These are phyloP conservation scores for Coilia nasus DNA, from an alignment of 2,797 vertebrate genomes.

Conservation along the genomic window DNA sequence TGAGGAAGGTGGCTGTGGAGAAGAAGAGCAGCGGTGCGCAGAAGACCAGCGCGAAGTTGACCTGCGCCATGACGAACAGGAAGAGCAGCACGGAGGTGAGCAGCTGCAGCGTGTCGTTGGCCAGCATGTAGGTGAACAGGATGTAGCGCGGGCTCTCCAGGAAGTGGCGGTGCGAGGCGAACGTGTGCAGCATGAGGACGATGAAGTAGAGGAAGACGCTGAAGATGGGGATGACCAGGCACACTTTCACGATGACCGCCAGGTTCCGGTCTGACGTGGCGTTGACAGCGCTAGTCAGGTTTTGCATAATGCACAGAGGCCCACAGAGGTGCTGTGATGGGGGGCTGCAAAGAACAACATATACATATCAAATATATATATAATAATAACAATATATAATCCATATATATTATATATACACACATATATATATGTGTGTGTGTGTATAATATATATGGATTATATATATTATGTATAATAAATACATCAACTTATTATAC, in stretches of 20 bases:
- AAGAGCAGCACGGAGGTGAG: constrained; percentile 70
- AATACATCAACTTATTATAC: no score
- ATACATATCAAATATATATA: no score
- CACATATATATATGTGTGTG: no score
- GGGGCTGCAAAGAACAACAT: not conserved
- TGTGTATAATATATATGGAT: no score
- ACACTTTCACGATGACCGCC: constrained; percentile 69
- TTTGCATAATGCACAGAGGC: constrained; percentile 63
- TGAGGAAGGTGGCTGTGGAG: constrained; percentile 66
- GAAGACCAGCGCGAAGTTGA: constrained; percentile 61
- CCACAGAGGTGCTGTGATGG: not conserved
- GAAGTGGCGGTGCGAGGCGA: constrained; percentile 71
- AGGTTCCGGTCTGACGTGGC: constrained; percentile 53
- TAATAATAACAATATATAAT: not conserved
- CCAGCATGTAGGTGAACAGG: constrained; percentile 76
- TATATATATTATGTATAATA: no score
- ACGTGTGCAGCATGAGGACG: constrained; percentile 69
- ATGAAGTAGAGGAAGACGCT: constrained; percentile 71
- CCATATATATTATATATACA: not conserved
- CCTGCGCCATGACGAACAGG: constrained; percentile 56
- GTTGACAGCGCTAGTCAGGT: constrained; percentile 64
- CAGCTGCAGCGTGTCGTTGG: constrained; percentile 76
- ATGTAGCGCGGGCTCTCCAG: constrained; percentile 74
- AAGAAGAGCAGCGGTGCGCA: constrained; percentile 70
- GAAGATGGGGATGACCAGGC: constrained; percentile 69